These are phyloP conservation scores for Eristalis arbustorum DNA, from an alignment of 2,888 invertebrate species.

Conservation along the genomic window DNA sequence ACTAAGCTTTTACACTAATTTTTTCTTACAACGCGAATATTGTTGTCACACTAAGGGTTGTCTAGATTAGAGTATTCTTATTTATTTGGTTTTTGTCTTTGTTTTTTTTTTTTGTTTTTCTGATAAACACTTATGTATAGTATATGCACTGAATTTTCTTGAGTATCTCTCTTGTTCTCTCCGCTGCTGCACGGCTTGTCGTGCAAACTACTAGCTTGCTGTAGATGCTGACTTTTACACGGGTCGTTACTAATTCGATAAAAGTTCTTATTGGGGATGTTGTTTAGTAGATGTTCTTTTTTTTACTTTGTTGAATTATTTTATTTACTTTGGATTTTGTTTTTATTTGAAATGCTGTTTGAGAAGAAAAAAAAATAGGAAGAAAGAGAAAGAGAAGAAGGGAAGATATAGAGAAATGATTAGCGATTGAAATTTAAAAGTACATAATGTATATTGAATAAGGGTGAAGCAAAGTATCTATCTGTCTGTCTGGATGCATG, in stretches of 20 bases:
- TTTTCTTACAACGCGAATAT: conserved; percentile 13
- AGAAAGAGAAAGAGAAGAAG: background rate
- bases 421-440: conserved; percentile 24
- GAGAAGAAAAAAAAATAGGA: background rate
- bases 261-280: conserved; percentile 33
- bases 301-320: conserved; percentile 24
- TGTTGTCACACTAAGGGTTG: conserved; percentile 20
- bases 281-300: conserved; percentile 24
- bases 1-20: conserved; percentile 32
- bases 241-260: conserved; percentile 28
- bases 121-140: conserved; percentile 26
- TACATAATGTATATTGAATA: background rate
- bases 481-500: conserved; percentile 25
- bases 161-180: background rate
- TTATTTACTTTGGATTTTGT: background rate
- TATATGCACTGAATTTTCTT: conserved; percentile 37
- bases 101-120: background rate
- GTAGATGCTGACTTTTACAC: conserved; percentile 28
- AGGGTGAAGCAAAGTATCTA: conserved; percentile 6
- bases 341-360: conserved; percentile 43
- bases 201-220: conserved; percentile 23
- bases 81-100: background rate
- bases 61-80: conserved; percentile 7
- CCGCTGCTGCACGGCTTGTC: background rate
- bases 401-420: background rate